Conservation (phyloP, 2,888 invertebrate genomes). For the Noctua janthina region DNA sequence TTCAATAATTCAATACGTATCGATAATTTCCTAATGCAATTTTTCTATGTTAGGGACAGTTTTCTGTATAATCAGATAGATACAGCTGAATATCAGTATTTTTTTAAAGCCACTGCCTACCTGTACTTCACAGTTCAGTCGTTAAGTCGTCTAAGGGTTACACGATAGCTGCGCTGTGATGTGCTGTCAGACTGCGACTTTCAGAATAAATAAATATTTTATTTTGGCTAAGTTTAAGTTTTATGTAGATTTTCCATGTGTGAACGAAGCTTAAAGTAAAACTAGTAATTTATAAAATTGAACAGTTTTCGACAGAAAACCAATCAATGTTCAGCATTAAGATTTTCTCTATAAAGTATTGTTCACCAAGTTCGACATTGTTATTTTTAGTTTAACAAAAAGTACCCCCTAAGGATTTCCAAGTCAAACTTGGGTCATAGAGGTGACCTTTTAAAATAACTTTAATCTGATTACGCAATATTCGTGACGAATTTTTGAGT, state of each 20-base stretch:
- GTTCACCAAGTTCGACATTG: slow-evolving; percentile 37
- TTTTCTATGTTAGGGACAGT: not conserved
- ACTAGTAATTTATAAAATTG: slow-evolving; percentile 1
- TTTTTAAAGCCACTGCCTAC: not conserved
- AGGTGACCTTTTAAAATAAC: slow-evolving; percentile 54
- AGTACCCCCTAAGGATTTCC: slow-evolving; percentile 44
- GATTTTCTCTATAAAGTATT: slow-evolving; percentile 38
- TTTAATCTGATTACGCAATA: slow-evolving; percentile 52
- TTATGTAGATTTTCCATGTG: not conserved
- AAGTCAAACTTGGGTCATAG: slow-evolving; percentile 49
- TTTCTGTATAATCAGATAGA: not conserved
- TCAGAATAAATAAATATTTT: not conserved
- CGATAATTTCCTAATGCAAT: too few relatives aligned
- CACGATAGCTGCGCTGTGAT: not conserved
- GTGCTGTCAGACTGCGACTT: not conserved
- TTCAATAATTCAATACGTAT: too few relatives aligned
- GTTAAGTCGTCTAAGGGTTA: too few relatives aligned
- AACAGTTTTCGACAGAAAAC: slow-evolving; percentile 15
- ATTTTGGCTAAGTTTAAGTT: not conserved
- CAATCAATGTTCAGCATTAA: slow-evolving; percentile 31
- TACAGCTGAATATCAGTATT: not conserved
- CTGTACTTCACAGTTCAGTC: not conserved
- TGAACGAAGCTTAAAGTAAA: not conserved
- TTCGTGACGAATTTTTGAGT: slow-evolving; percentile 54
- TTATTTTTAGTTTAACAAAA: slow-evolving; percentile 41